Conservation (phyloP, 2,888 invertebrate species). For the Timema podura region DNA sequence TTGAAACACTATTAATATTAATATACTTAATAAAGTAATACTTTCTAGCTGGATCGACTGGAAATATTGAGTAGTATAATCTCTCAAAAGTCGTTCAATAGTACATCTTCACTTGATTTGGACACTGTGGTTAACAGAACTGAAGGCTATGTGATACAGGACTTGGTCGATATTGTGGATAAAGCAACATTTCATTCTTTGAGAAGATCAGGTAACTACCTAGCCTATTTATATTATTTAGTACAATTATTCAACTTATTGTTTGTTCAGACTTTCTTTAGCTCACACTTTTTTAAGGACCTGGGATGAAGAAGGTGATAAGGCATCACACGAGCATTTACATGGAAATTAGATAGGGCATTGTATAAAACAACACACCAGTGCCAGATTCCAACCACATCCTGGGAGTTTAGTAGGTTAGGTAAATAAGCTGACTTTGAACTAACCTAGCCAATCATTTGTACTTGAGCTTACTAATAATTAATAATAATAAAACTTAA, state of each 20-base stretch:
- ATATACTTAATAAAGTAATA: too few relatives aligned
- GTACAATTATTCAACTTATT: too few relatives aligned
- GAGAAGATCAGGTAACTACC: constrained; percentile 57
- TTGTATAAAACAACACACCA: not conserved
- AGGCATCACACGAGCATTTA: not conserved
- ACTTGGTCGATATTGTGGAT: constrained; percentile 66
- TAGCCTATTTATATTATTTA: not conserved
- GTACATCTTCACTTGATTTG: constrained; percentile 46
- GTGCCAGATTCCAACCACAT: not conserved
- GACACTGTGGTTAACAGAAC: constrained; percentile 61
- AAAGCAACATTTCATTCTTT: constrained; percentile 68
- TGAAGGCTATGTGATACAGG: constrained; percentile 67
- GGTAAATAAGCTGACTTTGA: too few relatives aligned
- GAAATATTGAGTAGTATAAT: constrained; percentile 50
- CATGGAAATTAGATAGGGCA: not conserved
- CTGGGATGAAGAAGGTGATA: not conserved
- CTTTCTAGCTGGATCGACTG: constrained; percentile 56
- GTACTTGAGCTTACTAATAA: too few relatives aligned
- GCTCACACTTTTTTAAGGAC: not conserved
- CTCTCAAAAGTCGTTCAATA: constrained; percentile 1
- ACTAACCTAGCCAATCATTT: too few relatives aligned
- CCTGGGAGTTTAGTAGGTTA: too few relatives aligned
- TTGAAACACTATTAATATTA: too few relatives aligned
- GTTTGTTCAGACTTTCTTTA: not conserved
- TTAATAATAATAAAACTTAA: too few relatives aligned